These are phyloP conservation scores for Brachionus sp. DNA, from an alignment of 1,140 invertebrate species.

Conservation along the genomic window DNA sequence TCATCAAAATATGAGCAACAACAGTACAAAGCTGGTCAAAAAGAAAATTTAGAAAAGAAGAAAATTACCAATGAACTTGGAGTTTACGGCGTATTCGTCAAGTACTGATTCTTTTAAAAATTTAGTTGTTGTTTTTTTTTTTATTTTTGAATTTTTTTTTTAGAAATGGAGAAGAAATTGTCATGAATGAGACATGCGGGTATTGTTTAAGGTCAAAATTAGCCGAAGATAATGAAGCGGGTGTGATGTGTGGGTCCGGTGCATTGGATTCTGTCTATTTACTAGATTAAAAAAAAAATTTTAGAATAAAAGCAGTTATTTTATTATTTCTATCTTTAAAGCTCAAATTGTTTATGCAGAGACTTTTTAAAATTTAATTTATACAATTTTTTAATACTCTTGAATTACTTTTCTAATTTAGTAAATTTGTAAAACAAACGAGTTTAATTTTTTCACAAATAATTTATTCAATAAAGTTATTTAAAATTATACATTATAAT, in stretches of 20 bases:
- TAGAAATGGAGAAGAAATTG: slow-evolving; percentile 69
- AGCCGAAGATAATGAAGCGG: slow-evolving; percentile 80
- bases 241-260: slow-evolving; percentile 83
- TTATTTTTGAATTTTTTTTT: slow-evolving; percentile 51
- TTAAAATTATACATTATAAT: background rate
- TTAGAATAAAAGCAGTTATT: background rate
- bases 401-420: background rate
- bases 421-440: background rate
- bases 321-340: background rate
- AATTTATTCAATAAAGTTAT: background rate
- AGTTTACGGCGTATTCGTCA: slow-evolving; percentile 86
- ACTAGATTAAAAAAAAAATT: background rate
- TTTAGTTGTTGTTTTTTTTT: slow-evolving; percentile 48
- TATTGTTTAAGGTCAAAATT: slow-evolving; percentile 87
- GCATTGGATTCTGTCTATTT: slow-evolving; percentile 69
- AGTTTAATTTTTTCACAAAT: background rate
- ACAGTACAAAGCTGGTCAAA: background rate
- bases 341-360: background rate
- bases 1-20: slow-evolving; percentile 27
- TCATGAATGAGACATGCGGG: slow-evolving; percentile 73
- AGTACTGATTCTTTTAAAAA: no score
- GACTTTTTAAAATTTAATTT: background rate
- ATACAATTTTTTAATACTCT: background rate
- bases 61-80: slow-evolving; percentile 73
- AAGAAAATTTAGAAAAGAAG: background rate